Evolutionary conservation across 2,888 invertebrate genomes (phyloP), one percentile per base, ranked within the genome.

Genomic region (Trichogramma dendrolimi): DNA sequence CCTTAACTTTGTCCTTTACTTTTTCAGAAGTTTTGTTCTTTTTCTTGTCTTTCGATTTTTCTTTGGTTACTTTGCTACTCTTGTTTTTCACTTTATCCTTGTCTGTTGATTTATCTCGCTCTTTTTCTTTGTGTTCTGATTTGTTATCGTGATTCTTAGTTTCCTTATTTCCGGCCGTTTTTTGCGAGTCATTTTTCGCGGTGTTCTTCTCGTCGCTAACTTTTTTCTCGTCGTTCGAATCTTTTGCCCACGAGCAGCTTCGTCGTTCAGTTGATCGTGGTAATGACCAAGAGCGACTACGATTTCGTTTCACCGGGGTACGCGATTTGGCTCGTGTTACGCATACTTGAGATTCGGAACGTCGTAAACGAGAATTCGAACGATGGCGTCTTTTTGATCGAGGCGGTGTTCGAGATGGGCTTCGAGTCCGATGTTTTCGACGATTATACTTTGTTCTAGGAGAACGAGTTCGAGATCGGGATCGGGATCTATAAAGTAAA

Each of bases 261-360:
- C 73, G 65, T 48, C 71, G 65, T 49, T 70, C 62, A 2, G 80
- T 68, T 7, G 83, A 83, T 66, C 81, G 69, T 61, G 85, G 85
- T 54, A 84, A 72, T 0, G 87, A 87, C 86, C 87, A 86, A 11
- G 86, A 86, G 67, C 83, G 84, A 1, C 85, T 84, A 1, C 84
- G 75, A 1, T 77, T 78, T 47, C 77, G 72, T 63, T 64, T 73
- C 54, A 71, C 72, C 38, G 73, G 70, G 4, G 70, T 57, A 6
- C 65, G 64, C 1, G 68, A 69, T 50, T 66, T 69, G 10, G 68
- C 69, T 4, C 67, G 62, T 1, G 68, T 66, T 6, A 69, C 41
- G 40, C 64, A 74, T 4, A 77, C 73, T 43, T 65, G 68, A 0
- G 74, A 74, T 1, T 63, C 39, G 0, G 71, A 72, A 60, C 73